Evolutionary conservation across 2,797 vertebrate genomes (phyloP).

Genomic region (Lepilemur septentrionalis): DNA sequence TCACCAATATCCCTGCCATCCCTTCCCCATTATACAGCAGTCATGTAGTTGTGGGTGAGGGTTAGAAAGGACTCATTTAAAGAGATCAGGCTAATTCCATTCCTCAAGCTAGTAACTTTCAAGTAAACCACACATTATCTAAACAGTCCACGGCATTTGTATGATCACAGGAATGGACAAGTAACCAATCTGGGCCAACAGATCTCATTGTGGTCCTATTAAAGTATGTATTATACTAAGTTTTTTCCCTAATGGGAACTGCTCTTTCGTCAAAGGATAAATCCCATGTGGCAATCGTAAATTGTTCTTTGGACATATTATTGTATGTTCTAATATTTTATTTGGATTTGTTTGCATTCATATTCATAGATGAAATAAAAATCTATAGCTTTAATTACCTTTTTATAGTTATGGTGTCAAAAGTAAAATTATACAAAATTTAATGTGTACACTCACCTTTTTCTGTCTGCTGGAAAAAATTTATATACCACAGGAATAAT

Average conservation of each 20-base stretch:
- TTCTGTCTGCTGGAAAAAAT: neutral
- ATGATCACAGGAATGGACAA: neutral
- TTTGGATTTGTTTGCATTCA: conserved; percentile 16
- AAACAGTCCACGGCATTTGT: neutral
- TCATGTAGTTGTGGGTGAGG: neutral
- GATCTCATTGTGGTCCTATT: neutral
- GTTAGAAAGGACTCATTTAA: neutral
- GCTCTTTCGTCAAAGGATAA: neutral
- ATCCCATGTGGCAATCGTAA: neutral
- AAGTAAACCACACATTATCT: neutral
- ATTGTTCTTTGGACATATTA: neutral
- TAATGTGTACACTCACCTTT: neutral
- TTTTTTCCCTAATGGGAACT: neutral
- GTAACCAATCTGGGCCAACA: neutral
- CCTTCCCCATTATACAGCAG: neutral
- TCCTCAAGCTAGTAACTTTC: neutral
- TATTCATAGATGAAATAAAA: neutral
- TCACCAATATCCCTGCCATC: neutral
- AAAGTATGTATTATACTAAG: neutral
- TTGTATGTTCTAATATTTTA: neutral
- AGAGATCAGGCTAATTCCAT: neutral
- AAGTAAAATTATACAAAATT: neutral
- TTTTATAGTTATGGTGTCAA: neutral
- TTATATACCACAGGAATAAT: neutral
- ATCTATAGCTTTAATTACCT: neutral